Evolutionary conservation across 2,888 invertebrate genomes (phyloP).

Genomic region (Glyphotaelius pellucidus): DNA sequence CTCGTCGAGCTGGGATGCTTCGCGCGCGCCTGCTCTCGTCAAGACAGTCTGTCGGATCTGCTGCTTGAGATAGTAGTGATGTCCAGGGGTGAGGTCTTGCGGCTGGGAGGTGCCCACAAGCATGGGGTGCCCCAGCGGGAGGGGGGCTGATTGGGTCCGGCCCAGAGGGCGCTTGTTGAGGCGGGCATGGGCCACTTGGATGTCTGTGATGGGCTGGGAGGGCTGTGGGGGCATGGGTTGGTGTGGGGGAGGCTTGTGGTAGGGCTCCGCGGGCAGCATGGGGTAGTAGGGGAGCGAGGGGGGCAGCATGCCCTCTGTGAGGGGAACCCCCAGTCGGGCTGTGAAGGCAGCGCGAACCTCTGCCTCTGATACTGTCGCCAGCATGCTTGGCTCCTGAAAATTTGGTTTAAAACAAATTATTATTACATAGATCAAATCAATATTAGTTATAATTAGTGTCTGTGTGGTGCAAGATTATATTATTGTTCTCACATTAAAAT

Average conservation of each 20-base stretch:
- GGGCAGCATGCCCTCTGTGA: constrained; percentile 82
- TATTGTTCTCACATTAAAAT: background rate
- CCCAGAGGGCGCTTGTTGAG: constrained; percentile 89
- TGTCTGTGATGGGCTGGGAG: constrained; percentile 79
- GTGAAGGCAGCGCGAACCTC: constrained; percentile 86
- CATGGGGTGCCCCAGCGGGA: constrained; percentile 93
- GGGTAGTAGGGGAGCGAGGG: constrained; percentile 85
- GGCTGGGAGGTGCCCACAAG: constrained; percentile 77
- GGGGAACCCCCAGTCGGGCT: constrained; percentile 81
- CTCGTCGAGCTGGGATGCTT: constrained; percentile 80
- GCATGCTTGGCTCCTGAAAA: constrained; percentile 67
- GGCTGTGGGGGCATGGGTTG: constrained; percentile 70
- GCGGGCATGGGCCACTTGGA: constrained; percentile 82
- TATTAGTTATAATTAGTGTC: background rate
- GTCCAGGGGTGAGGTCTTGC: constrained; percentile 73
- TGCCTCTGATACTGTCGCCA: constrained; percentile 84
- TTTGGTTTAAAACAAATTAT: background rate
- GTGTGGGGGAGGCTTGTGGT: constrained; percentile 78
- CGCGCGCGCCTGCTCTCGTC: constrained; percentile 84
- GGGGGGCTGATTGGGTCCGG: constrained; percentile 95
- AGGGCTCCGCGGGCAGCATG: constrained; percentile 79
- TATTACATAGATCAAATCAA: background rate
- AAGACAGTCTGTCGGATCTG: constrained; percentile 93
- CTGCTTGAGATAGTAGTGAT: constrained; percentile 84
- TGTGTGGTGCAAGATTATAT: background rate